Evolutionary conservation across 37 sponge, comb jelly and placozoan genomes (phyloP).

Genomic region (Crambe crambe): DNA sequence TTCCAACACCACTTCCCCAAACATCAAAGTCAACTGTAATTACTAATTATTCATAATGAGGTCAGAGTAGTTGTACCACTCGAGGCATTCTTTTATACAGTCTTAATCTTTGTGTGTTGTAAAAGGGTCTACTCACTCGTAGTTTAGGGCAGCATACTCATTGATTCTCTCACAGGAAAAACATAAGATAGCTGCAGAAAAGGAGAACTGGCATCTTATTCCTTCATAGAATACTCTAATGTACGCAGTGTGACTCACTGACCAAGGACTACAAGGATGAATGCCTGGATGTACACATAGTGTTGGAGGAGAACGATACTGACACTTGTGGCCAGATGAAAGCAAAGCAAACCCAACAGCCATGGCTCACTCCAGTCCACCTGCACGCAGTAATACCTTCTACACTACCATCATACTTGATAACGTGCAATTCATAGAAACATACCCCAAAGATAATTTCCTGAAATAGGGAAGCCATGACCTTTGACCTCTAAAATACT

Average conservation of each 20-base stretch:
- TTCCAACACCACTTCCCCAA: too few species aligned
- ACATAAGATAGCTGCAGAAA: slow-evolving; percentile 28
- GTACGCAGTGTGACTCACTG: neutral
- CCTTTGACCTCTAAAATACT: neutral
- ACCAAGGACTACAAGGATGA: slow-evolving; percentile 37
- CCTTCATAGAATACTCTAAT: too few species aligned
- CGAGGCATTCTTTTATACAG: too few species aligned
- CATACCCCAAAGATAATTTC: neutral
- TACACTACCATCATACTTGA: neutral
- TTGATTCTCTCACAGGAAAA: slow-evolving; percentile 40
- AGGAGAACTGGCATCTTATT: neutral
- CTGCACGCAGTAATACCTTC: too few species aligned
- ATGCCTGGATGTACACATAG: slow-evolving; percentile 35
- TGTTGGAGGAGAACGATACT: slow-evolving; percentile 24
- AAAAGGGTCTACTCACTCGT: slow-evolving; percentile 19
- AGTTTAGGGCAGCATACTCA: slow-evolving; percentile 51
- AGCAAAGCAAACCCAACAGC: slow-evolving; percentile 35
- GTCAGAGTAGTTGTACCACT: too few species aligned
- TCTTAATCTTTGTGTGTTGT: too few species aligned
- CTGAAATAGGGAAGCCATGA: neutral
- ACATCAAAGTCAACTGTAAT: too few species aligned
- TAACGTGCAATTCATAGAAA: neutral
- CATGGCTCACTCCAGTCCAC: slow-evolving; percentile 72
- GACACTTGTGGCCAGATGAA: slow-evolving; percentile 25
- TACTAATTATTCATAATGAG: too few species aligned